Base-by-base conservation (phyloP, 2,113 vertebrate species). In the Promerops cafer region DNA sequence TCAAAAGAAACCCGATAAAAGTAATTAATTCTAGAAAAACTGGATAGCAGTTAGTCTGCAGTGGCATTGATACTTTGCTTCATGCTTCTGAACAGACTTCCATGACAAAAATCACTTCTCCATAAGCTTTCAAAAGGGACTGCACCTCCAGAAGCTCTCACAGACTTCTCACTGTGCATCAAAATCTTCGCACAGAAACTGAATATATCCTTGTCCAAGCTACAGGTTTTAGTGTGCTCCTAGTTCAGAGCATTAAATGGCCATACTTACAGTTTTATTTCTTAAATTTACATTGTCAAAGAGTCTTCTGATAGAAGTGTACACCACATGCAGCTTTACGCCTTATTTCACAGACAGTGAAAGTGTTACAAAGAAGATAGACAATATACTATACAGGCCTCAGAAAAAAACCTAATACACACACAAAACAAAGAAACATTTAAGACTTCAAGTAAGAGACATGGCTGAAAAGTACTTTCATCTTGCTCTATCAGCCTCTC, bases 391-490 rank as follows among this genome's bases (percentile, higher is more conserved):
- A 54, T 35, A 56, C 65, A 72, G 37, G n/a, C 26, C 44, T 68
- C 14, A 63, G 4, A 60, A 74, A 83, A 81, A 68, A 52, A 56
- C 13, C 12, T 24, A 80, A 93, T 65, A 76, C 93, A 84, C 50
- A 93, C 37, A 74, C 27, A 33, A 80, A 96, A 84, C 56, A 92
- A 86, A 94, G 42, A 65, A 91, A 85, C 53, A 52, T 52, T 87
- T 95, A 85, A 89, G 93, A 87, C 56, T 91, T 90, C 91, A 88
- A 68, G 56, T 72, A 87, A 87, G 54, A 96, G 24, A 44, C 60
- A 85, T 47, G 64, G 61, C 60, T 94, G 64, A 95, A 91, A 91
- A 93, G 78, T 23, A 88, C 66, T 82, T 89, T 66, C 8, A 42
- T 94, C 70, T 87, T 84, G 56, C 77, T 89, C 88, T 83, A 65